Evolutionary conservation across 2,797 vertebrate genomes (phyloP).

Genomic region (Gastrophryne carolinensis): DNA sequence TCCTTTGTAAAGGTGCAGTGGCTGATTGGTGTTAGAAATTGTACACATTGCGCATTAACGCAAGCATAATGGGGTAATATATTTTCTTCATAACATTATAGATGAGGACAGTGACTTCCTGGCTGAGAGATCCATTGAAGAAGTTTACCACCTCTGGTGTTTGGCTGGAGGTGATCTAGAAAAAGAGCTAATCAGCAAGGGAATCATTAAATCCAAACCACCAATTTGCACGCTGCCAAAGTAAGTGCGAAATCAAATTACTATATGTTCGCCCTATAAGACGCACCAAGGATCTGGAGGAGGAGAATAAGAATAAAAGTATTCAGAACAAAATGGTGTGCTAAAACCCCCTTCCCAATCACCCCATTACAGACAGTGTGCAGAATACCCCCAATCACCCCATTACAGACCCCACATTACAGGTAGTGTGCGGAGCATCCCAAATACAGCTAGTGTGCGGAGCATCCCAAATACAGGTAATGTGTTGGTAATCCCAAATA

Average conservation of each 20-base stretch:
- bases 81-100: constrained; percentile 58
- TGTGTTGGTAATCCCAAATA: no score
- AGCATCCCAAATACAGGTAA: no score
- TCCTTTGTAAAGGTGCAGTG: constrained; percentile 85
- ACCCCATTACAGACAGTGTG: no score
- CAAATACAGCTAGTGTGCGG: no score
- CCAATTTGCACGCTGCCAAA: constrained; percentile 93
- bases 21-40: not conserved
- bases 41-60: not conserved
- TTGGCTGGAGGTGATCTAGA: constrained; percentile 96
- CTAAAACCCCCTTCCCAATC: no score
- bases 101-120: constrained; percentile 82
- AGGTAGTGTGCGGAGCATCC: no score
- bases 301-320: no score
- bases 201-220: constrained; percentile 95
- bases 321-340: no score
- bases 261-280: no score
- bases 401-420: no score
- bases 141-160: constrained; percentile 97
- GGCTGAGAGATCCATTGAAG: constrained; percentile 88
- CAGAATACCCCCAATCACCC: no score
- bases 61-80: not conserved
- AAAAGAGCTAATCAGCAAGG: constrained; percentile 95
- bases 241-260: constrained; percentile 76
- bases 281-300: no score